Base-by-base conservation (phyloP, 2,888 invertebrate species). In the Zhuqinia jingwanae region DNA sequence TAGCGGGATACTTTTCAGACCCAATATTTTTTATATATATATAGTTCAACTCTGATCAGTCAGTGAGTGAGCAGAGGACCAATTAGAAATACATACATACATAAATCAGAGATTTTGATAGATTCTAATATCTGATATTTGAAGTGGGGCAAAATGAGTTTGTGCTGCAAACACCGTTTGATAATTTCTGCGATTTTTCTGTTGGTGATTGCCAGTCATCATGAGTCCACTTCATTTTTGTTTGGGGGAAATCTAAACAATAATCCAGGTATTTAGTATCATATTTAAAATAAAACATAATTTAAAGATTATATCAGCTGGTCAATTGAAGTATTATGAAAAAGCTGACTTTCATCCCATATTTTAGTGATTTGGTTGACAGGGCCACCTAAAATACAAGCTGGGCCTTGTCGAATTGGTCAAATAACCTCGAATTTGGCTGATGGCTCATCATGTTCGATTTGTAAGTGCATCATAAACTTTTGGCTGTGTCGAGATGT, bases 401-500 rank as follows among this genome's bases (percentile, higher is more conserved):
- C 68, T 22, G 87, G 80, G 1, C 17, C 5, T 17, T 88, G 88
- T 58, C n/a, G 63, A 1, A 36, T 84, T 15, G 83, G 83, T 20
- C 63, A 84, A 45, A 68, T 70, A n/a, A n/a, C 45, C 1, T 50
- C 53, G 22, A 83, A 84, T 68, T 75, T 73, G 3, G 42, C 76
- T 15, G 65, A 45, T 6, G 25, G 42, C 17, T 83, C 85, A 17
- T 83, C 85, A 17, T 88, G 88, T 70, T 45, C 70, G 50, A 73
- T 20, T 30, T 88, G 88, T 45, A 65, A 36, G 13, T 88, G 88
- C 47, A 80, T 86, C 36, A 30, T 53, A n/a, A 87, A 82, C 36
- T 76, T 79, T 22, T 88, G 78, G 79, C 50, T 56, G 13, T 88
- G 88, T 45, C 65, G 88, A 20, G 42, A 65, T 5, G 3, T 82